Percentiles rank a stretch among this genome's conserved stretches.
Conservation (phyloP, 2,113 vertebrate species). For the Tachysurus fulvidraco region DNA sequence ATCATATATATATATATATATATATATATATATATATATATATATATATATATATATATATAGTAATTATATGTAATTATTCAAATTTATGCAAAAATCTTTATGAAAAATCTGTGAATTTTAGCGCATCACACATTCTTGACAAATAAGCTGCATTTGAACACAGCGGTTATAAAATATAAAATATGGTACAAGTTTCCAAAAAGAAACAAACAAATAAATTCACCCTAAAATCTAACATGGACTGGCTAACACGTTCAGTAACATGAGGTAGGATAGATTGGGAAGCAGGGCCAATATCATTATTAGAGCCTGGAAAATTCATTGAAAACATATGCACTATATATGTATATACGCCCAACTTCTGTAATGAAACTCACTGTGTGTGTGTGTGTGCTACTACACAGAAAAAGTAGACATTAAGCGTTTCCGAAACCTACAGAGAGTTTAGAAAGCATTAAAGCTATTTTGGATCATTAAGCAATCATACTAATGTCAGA, state of each 20-base stretch:
- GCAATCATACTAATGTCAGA: conserved; percentile 40
- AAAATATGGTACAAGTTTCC: neutral
- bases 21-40: too few species aligned
- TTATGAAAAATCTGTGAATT: neutral
- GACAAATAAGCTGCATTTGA: neutral
- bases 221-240: neutral
- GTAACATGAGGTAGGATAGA: conserved; percentile 37
- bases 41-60: too few species aligned
- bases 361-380: conserved; percentile 59
- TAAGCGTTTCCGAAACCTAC: conserved; percentile 25
- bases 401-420: conserved; percentile 48
- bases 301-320: conserved; percentile 64
- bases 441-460: conserved; percentile 19
- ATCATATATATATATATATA: too few species aligned
- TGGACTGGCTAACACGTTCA: conserved; percentile 40
- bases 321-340: conserved; percentile 60
- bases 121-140: neutral
- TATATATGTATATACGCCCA: conserved; percentile 38
- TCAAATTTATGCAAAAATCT: neutral
- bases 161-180: conserved; percentile 12
- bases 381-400: neutral
- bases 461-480: conserved; percentile 24
- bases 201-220: conserved; percentile 1
- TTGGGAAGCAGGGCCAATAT: conserved; percentile 59
- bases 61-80: too few species aligned